A percentile compares a stretch with the other conserved stretches of the same genome.
phyloP scores from a whole-genome alignment of 2,113 vertebrate species.

The Saccopteryx leptura region DNA sequence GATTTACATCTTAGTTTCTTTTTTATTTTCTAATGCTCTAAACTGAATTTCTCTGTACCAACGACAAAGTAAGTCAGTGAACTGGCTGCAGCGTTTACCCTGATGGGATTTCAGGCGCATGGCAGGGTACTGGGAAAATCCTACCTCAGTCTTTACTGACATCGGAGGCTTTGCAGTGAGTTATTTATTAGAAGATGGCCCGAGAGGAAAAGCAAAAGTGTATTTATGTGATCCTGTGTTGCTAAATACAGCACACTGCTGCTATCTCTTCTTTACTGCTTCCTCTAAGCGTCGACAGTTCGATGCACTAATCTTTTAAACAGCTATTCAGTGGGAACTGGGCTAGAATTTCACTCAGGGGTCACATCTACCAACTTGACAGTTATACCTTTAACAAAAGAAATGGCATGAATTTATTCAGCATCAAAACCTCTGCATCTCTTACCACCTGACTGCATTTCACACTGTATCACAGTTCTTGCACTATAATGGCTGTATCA shows the following conservation, averaged over 20 bases:
- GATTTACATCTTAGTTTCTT: slow-evolving; percentile 16
- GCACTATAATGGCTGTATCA: slow-evolving; percentile 53
- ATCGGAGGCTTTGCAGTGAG: slow-evolving; percentile 65
- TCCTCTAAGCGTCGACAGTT: slow-evolving; percentile 68
- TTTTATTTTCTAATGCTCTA: slow-evolving; percentile 46
- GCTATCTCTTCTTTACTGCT: slow-evolving; percentile 69
- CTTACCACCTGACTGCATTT: slow-evolving; percentile 71
- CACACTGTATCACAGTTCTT: slow-evolving; percentile 71
- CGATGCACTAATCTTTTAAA: slow-evolving; percentile 74
- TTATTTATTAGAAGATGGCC: slow-evolving; percentile 71
- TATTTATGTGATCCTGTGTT: slow-evolving; percentile 54
- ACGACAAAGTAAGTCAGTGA: not conserved
- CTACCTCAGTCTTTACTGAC: slow-evolving; percentile 24
- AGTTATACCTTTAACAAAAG: slow-evolving; percentile 73
- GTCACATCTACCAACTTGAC: slow-evolving; percentile 79
- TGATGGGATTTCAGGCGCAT: not conserved
- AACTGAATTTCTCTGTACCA: slow-evolving; percentile 38
- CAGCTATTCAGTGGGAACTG: slow-evolving; percentile 76
- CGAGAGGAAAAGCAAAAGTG: slow-evolving; percentile 56
- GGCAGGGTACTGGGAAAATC: slow-evolving; percentile 41
- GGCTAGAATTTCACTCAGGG: slow-evolving; percentile 80
- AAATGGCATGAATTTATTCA: slow-evolving; percentile 78
- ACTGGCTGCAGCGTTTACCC: not conserved
- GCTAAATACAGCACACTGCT: slow-evolving; percentile 65
- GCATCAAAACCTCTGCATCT: slow-evolving; percentile 78